Percentiles rank a stretch among this genome's conserved stretches.
phyloP scores from a whole-genome alignment of 2,888 invertebrate species.

The Chaitophorus viminalis region DNA sequence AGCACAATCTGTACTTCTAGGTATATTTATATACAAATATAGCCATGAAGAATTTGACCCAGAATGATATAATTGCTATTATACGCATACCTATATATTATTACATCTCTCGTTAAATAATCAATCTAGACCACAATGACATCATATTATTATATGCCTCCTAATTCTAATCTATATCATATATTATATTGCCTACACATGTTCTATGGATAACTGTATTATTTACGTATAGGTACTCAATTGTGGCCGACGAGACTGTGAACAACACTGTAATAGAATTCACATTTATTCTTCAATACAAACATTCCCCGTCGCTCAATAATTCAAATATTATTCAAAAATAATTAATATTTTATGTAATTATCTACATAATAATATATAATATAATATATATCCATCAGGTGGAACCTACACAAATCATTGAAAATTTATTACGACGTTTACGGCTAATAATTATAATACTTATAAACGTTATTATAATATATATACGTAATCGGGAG shows the following conservation, averaged over 20 bases:
- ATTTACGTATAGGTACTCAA: background rate
- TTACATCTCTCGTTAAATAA: no score
- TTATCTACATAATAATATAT: background rate
- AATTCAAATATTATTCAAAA: background rate
- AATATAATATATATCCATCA: background rate
- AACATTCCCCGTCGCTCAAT: background rate
- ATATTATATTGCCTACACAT: no score
- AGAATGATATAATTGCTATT: background rate
- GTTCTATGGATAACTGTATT: background rate
- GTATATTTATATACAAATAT: no score
- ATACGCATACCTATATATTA: background rate
- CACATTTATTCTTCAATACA: background rate
- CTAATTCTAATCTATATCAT: no score
- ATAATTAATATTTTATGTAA: background rate
- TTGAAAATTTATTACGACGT: background rate
- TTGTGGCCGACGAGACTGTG: no score
- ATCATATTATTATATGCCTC: no score
- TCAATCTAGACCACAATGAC: no score
- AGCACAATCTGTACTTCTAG: no score
- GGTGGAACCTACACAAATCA: background rate
- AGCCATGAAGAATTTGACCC: background rate
- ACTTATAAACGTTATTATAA: no score
- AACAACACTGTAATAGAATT: background rate
- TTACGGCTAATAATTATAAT: background rate
- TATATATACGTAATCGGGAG: no score